phyloP scores from a whole-genome alignment of 1,140 invertebrate species.

The Eueides isabella region DNA sequence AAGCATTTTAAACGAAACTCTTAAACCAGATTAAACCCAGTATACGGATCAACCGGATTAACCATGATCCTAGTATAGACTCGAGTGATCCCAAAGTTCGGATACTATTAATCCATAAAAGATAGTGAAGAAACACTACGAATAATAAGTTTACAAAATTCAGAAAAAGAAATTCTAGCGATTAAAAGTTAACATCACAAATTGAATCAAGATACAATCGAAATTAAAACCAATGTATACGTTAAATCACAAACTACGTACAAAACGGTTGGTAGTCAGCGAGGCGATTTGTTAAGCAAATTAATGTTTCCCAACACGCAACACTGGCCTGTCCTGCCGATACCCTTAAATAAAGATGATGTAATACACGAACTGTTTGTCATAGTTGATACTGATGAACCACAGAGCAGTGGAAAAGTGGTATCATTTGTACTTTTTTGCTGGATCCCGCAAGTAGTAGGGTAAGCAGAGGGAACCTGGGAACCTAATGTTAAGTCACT shows the following conservation, averaged over 20 bases:
- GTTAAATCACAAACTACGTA: slow-evolving; percentile 3
- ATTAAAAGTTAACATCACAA: neutral
- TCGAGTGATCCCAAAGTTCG: too few species aligned
- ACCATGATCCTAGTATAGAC: too few species aligned
- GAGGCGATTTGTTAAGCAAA: slow-evolving; percentile 46
- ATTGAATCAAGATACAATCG: neutral
- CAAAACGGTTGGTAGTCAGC: slow-evolving; percentile 33
- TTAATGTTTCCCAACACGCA: slow-evolving; percentile 38
- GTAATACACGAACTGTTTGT: slow-evolving; percentile 19
- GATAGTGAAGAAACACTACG: too few species aligned
- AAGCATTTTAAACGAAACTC: too few species aligned
- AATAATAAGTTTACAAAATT: too few species aligned
- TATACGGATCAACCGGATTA: too few species aligned
- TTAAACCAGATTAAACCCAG: too few species aligned
- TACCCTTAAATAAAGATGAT: slow-evolving; percentile 36
- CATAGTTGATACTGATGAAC: slow-evolving; percentile 5
- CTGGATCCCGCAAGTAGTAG: too few species aligned
- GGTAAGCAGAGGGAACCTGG: too few species aligned
- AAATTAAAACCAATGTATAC: slow-evolving; percentile 18
- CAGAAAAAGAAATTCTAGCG: neutral
- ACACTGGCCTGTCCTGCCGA: slow-evolving; percentile 18
- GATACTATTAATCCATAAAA: too few species aligned
- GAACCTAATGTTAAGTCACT: too few species aligned
- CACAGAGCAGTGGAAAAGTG: neutral
- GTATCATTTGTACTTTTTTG: neutral